Evolutionary conservation across 2,888 invertebrate genomes (phyloP), one percentile per base, ranked within the genome.

Genomic region (Rotaria macrura): DNA sequence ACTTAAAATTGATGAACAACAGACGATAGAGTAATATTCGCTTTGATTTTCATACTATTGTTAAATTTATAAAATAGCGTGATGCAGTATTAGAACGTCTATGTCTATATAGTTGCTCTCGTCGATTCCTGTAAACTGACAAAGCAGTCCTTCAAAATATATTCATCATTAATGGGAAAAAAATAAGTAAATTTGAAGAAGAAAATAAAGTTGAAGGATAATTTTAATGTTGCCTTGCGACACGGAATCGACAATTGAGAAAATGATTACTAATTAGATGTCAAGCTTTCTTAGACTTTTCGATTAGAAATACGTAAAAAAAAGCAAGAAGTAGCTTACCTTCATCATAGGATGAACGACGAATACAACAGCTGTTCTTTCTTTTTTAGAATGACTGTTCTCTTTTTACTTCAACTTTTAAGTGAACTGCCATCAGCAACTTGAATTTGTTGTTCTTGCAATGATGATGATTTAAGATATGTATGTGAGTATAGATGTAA

Each of bases 361-460:
- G 54, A 23, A 65, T 10, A 34, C 5, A 65, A 65, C 65, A 65
- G 65, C 65, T 65, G 65, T 34, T 65, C 34, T 65, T 65, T 65
- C 34, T 65, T 25, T 57, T 7, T 65, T 29, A 65, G 9, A 65
- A 34, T 65, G 34, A 29, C 65, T 65, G 29, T 65, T 34, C 65
- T 65, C 4, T 65, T 29, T 17, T 65, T 65, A 20, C 17, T 65
- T 65, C 34, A 29, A 6, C 55, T 12, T 4, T 17, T 29, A 65
- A 34, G 4, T 34, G 65, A 65, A 65, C 29, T 65, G 29, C 65
- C 34, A 65, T 65, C 65, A 38, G 65, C 14, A 29, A 65, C 65
- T 65, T 65, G 34, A 65, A 65, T 65, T 65, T 65, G 65, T 65
- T 65, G 34, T 65, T 65, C 65, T 65, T 65, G 34, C 65, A 65